Evolutionary conservation across 2,888 invertebrate species (phyloP), one percentile per base, ranked within the genome.

Genomic region (Isotomurus palustris): DNA sequence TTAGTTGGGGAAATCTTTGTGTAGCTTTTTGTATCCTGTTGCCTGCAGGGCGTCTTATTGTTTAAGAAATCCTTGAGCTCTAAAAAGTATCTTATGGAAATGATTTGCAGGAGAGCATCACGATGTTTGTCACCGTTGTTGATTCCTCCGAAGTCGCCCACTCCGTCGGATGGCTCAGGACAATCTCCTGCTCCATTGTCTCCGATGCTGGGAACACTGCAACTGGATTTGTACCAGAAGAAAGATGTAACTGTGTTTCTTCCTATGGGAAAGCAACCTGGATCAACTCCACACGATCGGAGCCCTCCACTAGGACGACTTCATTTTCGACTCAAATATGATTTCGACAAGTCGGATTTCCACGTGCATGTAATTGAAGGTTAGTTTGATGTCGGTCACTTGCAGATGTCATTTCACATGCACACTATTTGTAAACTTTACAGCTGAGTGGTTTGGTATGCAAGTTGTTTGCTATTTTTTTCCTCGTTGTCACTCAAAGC

Each of bases 301-400:
- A 62, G 50, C 32, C 41, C 51, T 49, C 59, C 67, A 14, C 81
- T 90, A 44, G 92, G 92, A 32, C 81, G 89, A 60, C 81, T 93
- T 64, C 92, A 92, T 73, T 81, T 91, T 69, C 81, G 90, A 53
- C 79, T 92, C 56, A 89, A 87, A 72, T 93, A 92, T 73, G 92
- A 92, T 77, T 91, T 91, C 73, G 87, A 91, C 75, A 82, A 88
- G 65, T 91, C 91, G 17, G 92, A 93, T 75, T 80, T 93, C 68
- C 86, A 90, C 67, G 87, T 91, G n/a, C 91, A 92, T 77, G 79
- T 92, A 67, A 91, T 92, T 76, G 91, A 92, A 84, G 89, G 89
- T 88, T 73, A 71, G 66, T 10, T 32, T 10, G 32, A 10, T 32
- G 8, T 32, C n/a, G n/a, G n/a, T n/a, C n/a, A n/a, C n/a, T n/a